Conservation (phyloP, 2,888 invertebrate genomes). For the Parnassius orleans region DNA sequence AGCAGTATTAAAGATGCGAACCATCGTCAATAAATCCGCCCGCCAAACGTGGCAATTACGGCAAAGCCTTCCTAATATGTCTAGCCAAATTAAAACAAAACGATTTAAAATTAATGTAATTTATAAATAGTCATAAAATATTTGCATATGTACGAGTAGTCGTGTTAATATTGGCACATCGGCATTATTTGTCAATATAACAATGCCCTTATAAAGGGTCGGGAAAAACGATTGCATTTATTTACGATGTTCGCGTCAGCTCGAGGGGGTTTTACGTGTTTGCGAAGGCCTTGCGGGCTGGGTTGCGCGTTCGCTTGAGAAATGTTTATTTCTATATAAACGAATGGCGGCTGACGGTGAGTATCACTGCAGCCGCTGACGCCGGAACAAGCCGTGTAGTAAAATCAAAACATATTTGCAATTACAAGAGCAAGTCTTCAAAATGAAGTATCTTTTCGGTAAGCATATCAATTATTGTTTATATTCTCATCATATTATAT, state of each 20-base stretch:
- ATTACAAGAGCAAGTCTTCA: background rate
- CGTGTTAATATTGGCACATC: background rate
- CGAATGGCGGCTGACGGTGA: background rate
- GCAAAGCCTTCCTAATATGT: too few species aligned
- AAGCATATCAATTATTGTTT: background rate
- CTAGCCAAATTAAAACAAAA: too few species aligned
- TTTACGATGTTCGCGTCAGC: slow-evolving; percentile 79
- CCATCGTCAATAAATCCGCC: too few species aligned
- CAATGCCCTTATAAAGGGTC: slow-evolving; percentile 55
- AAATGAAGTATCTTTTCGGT: slow-evolving; percentile 10
- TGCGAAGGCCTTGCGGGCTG: slow-evolving; percentile 6
- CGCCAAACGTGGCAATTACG: too few species aligned
- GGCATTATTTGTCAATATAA: background rate
- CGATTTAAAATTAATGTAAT: too few species aligned
- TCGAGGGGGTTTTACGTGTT: slow-evolving; percentile 22
- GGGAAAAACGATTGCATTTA: slow-evolving; percentile 85
- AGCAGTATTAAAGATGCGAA: too few species aligned
- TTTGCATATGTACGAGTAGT: too few species aligned
- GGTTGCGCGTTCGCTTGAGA: slow-evolving; percentile 11
- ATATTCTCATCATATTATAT: too few species aligned
- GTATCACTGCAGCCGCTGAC: slow-evolving; percentile 12
- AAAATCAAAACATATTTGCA: background rate
- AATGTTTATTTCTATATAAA: slow-evolving; percentile 18
- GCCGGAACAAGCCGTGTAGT: too few species aligned
- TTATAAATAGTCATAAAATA: background rate